A percentile compares a stretch with the other conserved stretches of the same genome.
Conservation (phyloP, 2,113 vertebrate genomes). For the Larimichthys crocea region DNA sequence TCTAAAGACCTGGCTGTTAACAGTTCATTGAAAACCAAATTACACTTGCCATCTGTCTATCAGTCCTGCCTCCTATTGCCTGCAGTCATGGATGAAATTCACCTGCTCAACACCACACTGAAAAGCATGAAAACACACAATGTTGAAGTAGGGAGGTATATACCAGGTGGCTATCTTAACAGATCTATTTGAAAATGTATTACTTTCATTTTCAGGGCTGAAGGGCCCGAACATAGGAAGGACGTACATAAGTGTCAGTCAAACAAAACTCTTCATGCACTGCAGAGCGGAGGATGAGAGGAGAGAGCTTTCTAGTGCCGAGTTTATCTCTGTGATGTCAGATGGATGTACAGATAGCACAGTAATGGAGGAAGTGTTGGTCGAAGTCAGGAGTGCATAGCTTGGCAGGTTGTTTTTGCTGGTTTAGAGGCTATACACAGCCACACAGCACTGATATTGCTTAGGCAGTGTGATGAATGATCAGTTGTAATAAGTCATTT, state of each 20-base stretch:
- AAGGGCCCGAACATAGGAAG: conserved; percentile 22
- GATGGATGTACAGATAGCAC: conserved; percentile 24
- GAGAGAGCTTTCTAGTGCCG: conserved; percentile 15
- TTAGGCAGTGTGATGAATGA: background rate
- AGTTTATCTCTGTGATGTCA: conserved; percentile 32
- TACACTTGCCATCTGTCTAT: conserved; percentile 28
- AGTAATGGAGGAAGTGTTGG: background rate
- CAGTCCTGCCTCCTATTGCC: conserved; percentile 5
- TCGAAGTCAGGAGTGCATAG: background rate
- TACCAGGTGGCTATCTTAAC: conserved; percentile 38
- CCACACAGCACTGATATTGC: background rate
- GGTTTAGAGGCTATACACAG: background rate
- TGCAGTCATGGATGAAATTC: conserved; percentile 34
- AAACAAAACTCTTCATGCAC: conserved; percentile 40
- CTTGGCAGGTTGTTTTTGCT: background rate
- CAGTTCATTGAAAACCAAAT: conserved; percentile 25
- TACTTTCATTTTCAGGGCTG: conserved; percentile 44
- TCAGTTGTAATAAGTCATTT: background rate
- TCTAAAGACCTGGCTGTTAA: background rate
- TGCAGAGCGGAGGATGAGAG: conserved; percentile 18
- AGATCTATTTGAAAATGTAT: conserved; percentile 52
- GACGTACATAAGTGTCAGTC: conserved; percentile 53
- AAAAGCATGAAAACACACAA: conserved; percentile 42
- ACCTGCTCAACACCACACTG: conserved; percentile 28
- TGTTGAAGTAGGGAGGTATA: background rate